Conservation (phyloP, 2,113 vertebrate genomes). For the Arizona elegans region DNA sequence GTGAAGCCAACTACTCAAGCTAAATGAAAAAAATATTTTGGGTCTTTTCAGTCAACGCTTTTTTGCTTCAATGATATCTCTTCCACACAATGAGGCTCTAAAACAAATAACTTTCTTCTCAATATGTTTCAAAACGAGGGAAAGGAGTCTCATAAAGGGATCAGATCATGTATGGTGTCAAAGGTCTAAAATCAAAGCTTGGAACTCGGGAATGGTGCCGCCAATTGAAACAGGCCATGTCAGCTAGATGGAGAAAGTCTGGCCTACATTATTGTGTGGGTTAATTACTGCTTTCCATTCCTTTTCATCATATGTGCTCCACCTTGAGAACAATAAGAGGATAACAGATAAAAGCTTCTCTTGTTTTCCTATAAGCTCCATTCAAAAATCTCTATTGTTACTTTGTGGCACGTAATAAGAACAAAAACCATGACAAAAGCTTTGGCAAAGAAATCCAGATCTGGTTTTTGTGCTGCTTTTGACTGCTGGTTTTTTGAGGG, state of each 20-base stretch:
- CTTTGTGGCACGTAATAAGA: background rate
- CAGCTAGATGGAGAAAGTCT: background rate
- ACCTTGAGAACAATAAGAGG: background rate
- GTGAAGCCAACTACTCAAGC: background rate
- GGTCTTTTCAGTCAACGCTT: background rate
- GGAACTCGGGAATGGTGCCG: background rate
- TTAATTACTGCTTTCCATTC: background rate
- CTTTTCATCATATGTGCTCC: background rate
- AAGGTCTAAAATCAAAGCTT: background rate
- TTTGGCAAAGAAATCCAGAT: background rate
- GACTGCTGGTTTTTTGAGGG: background rate
- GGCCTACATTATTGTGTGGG: background rate
- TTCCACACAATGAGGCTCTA: background rate
- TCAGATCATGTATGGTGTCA: background rate
- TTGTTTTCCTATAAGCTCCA: background rate
- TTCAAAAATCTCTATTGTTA: background rate
- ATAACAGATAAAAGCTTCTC: background rate
- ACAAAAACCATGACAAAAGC: background rate
- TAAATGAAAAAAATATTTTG: background rate
- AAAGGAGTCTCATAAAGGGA: background rate
- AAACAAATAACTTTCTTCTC: background rate
- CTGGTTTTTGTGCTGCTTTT: background rate
- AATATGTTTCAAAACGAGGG: background rate
- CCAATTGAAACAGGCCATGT: background rate
- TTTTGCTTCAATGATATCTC: background rate